These are phyloP conservation scores for Australoheros facetus DNA, from an alignment of 2,797 vertebrate genomes.

Conservation along the genomic window DNA sequence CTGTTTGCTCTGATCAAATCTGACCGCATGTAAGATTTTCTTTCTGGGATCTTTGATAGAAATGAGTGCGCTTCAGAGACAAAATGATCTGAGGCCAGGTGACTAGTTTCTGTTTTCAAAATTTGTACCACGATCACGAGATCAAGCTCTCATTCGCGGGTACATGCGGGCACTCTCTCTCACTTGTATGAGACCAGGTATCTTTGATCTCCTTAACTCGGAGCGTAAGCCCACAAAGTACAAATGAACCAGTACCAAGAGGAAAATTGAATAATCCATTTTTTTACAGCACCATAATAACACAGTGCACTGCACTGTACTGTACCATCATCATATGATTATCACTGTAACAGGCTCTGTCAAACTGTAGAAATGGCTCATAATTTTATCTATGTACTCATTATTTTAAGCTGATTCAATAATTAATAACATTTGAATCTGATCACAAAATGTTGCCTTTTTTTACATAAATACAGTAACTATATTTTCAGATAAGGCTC, in stretches of 20 bases:
- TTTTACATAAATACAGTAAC: background rate
- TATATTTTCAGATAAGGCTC: background rate
- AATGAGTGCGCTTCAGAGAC: constrained; percentile 22
- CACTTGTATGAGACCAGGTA: background rate
- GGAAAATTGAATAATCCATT: background rate
- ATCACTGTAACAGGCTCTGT: background rate
- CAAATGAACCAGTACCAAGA: background rate
- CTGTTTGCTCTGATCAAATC: constrained; percentile 28
- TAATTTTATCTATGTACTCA: background rate
- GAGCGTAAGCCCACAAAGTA: background rate
- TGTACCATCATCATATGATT: background rate
- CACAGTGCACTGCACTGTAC: background rate
- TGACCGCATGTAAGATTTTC: constrained; percentile 18
- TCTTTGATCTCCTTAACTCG: constrained; percentile 34
- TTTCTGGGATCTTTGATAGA: constrained; percentile 26
- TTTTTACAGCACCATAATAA: background rate
- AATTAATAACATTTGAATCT: background rate
- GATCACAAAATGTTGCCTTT: background rate
- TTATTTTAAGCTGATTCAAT: background rate
- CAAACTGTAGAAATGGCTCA: background rate
- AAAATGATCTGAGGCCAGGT: constrained; percentile 32
- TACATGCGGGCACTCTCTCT: background rate
- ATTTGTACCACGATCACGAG: constrained; percentile 27
- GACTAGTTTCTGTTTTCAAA: constrained; percentile 21
- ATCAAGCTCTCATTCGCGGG: background rate